Conservation (phyloP, 2,888 invertebrate genomes). For the Eupsilia transversa region DNA sequence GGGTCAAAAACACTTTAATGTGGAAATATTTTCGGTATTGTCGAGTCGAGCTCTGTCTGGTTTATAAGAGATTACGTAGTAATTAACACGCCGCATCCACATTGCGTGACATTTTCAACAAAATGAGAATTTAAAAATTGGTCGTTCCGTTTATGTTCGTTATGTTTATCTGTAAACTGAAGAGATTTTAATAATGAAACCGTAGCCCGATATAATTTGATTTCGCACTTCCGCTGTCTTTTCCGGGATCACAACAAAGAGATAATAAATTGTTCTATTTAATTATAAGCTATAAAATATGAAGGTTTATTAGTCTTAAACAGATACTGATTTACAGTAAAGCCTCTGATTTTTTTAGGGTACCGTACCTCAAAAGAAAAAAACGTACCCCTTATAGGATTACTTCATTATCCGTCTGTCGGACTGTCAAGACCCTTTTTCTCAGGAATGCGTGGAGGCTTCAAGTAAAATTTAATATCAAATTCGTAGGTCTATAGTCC, state of each 20-base stretch:
- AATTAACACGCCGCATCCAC: slow-evolving; percentile 17
- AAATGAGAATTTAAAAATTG: slow-evolving; percentile 9
- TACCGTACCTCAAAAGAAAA: too few species aligned
- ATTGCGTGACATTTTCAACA: slow-evolving; percentile 5
- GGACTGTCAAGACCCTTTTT: too few species aligned
- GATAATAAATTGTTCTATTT: slow-evolving; percentile 6
- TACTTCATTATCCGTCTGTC: too few species aligned
- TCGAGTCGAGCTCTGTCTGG: neutral
- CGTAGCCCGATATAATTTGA: slow-evolving; percentile 5
- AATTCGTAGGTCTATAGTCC: too few species aligned
- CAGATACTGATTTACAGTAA: neutral
- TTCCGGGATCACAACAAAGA: neutral
- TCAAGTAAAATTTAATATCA: too few species aligned
- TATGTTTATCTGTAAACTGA: neutral
- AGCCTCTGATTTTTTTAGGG: neutral
- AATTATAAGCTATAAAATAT: neutral
- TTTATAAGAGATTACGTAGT: slow-evolving; percentile 1
- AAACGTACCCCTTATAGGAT: too few species aligned
- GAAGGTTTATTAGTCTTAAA: neutral
- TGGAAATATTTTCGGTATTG: neutral
- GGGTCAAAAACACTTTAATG: neutral
- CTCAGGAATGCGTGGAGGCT: too few species aligned
- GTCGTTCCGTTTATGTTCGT: too few species aligned
- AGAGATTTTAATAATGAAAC: neutral
- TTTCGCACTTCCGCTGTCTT: slow-evolving; percentile 12